A percentile compares a stretch with the other conserved stretches of the same genome.
Evolutionary conservation across 2,113 vertebrate species (phyloP).

Genomic region (Ailurus styani): DNA sequence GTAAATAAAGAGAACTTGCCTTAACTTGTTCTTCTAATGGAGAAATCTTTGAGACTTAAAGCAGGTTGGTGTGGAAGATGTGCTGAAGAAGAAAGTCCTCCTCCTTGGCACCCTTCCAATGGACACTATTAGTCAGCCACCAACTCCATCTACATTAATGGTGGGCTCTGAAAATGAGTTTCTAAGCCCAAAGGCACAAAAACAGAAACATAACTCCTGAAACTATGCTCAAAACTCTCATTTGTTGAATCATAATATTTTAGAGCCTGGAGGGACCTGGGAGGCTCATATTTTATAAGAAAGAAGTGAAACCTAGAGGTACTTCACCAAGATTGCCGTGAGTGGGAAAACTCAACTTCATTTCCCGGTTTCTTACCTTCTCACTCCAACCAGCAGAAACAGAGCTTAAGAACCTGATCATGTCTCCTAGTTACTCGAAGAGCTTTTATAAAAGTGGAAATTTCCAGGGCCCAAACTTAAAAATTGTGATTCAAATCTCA

Average conservation of each 20-base stretch:
- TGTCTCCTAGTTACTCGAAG: not conserved
- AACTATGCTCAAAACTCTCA: not conserved
- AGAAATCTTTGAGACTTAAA: not conserved
- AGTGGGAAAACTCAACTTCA: not conserved
- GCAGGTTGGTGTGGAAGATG: not conserved
- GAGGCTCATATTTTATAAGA: not conserved
- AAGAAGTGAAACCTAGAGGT: not conserved
- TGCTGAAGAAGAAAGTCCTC: not conserved
- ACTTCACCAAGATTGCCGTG: not conserved
- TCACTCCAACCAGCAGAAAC: not conserved
- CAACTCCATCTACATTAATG: not conserved
- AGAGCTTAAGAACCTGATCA: not conserved
- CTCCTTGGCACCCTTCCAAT: not conserved
- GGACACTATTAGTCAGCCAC: not conserved
- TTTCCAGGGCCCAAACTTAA: not conserved
- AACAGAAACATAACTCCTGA: not conserved
- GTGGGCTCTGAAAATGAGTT: not conserved
- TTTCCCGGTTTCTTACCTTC: not conserved
- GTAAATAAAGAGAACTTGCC: not conserved
- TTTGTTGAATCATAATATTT: conserved; percentile 12
- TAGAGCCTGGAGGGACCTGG: not conserved
- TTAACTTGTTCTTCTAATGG: not conserved
- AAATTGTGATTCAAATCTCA: not conserved
- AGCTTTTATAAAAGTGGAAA: not conserved
- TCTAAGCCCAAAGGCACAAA: not conserved